phyloP scores from a whole-genome alignment of 2,888 invertebrate genomes.

The Hydrotaea diabolus region DNA sequence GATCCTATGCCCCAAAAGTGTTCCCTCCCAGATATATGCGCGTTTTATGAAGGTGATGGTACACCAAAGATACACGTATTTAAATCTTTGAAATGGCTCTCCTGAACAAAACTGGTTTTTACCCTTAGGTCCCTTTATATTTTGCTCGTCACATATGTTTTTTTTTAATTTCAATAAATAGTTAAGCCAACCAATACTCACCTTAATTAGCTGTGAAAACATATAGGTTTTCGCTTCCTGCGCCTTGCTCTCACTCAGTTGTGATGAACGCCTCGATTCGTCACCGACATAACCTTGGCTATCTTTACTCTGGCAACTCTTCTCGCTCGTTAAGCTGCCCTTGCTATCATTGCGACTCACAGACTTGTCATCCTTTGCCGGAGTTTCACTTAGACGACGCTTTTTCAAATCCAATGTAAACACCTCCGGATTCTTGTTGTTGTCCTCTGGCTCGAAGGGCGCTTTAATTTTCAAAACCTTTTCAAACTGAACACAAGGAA shows the following conservation, averaged over 20 bases:
- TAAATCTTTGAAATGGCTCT: too few species aligned
- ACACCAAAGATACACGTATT: too few species aligned
- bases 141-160: too few species aligned
- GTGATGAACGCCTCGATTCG: constrained; percentile 12
- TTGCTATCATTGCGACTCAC: constrained; percentile 48
- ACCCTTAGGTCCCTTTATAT: too few species aligned
- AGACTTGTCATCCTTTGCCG: constrained; percentile 17
- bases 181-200: constrained; percentile 37
- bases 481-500: constrained; percentile 75
- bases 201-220: constrained; percentile 77
- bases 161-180: too few species aligned
- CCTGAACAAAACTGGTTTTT: too few species aligned
- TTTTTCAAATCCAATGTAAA: constrained; percentile 24
- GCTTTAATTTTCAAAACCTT: constrained; percentile 75
- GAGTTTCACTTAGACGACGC: constrained; percentile 9
- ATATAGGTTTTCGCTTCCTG: constrained; percentile 69
- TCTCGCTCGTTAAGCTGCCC: constrained; percentile 28
- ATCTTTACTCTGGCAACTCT: neutral
- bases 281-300: neutral
- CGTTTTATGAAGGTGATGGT: too few species aligned
- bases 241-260: neutral
- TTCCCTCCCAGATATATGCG: too few species aligned
- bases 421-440: neutral
- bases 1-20: too few species aligned
- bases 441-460: neutral